phyloP scores from a whole-genome alignment of 2,113 vertebrate species.

The Microcebus tavaratra region DNA sequence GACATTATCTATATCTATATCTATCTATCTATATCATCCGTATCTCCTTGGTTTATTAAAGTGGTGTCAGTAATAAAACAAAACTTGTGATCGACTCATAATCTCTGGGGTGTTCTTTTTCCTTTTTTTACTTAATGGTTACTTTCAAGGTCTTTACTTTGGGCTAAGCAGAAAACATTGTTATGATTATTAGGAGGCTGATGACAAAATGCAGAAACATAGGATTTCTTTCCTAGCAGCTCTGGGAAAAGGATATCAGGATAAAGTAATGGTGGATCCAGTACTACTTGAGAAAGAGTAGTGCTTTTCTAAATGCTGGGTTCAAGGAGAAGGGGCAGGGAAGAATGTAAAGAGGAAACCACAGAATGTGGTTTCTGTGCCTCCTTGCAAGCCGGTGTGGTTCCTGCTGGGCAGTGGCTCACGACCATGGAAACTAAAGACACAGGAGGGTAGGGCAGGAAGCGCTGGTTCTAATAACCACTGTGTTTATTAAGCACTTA shows the following conservation, averaged over 20 bases:
- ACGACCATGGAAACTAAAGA: background rate
- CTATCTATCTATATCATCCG: background rate
- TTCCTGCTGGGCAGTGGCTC: background rate
- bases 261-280: background rate
- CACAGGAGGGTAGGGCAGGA: background rate
- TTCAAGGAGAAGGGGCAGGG: background rate
- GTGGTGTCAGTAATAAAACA: background rate
- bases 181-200: background rate
- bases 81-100: background rate
- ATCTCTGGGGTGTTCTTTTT: background rate
- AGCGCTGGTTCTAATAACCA: background rate
- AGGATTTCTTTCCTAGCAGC: background rate
- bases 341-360: background rate
- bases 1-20: background rate
- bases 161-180: background rate
- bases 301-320: background rate
- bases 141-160: slow-evolving; percentile 25
- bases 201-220: background rate
- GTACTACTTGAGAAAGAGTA: background rate
- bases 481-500: background rate
- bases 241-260: background rate
- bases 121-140: background rate
- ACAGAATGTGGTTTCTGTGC: background rate
- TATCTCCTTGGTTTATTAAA: slow-evolving; percentile 20
- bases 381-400: background rate